These are phyloP conservation scores for Hyposoter dolosus DNA, from an alignment of 2,888 invertebrate genomes.

Conservation along the genomic window DNA sequence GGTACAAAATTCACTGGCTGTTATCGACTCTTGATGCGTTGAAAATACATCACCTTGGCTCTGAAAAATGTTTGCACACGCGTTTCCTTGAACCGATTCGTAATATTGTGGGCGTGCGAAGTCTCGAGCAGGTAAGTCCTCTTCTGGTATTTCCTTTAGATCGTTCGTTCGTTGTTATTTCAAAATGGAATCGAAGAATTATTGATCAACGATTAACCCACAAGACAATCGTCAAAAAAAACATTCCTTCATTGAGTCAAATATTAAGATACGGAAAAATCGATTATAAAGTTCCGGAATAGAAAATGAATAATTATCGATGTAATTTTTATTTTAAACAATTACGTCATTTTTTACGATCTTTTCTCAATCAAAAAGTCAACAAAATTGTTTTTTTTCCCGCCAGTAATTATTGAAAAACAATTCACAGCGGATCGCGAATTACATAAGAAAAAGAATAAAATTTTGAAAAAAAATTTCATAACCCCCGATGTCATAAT, in stretches of 20 bases:
- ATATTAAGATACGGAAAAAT: background rate
- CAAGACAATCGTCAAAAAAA: background rate
- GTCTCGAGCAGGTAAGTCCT: conserved; percentile 28
- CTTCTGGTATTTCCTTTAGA: background rate
- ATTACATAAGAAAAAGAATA: background rate
- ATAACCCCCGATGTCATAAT: background rate
- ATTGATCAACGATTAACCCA: background rate
- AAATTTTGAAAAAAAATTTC: background rate
- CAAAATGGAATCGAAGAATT: background rate
- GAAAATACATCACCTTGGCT: conserved; percentile 68
- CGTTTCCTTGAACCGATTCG: conserved; percentile 52
- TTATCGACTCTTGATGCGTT: conserved; percentile 42
- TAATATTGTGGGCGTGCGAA: conserved; percentile 26
- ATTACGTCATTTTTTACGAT: background rate
- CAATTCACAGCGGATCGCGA: background rate
- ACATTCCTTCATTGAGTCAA: background rate
- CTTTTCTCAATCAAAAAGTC: background rate
- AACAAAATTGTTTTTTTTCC: background rate
- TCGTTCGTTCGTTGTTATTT: background rate
- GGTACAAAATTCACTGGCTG: background rate
- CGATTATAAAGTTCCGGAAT: background rate
- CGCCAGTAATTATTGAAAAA: background rate
- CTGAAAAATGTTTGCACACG: conserved; percentile 55
- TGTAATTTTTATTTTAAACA: background rate
- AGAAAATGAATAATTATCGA: background rate